These are phyloP conservation scores for Ciconia boyciana DNA, from an alignment of 2,113 vertebrate species.

Conservation along the genomic window DNA sequence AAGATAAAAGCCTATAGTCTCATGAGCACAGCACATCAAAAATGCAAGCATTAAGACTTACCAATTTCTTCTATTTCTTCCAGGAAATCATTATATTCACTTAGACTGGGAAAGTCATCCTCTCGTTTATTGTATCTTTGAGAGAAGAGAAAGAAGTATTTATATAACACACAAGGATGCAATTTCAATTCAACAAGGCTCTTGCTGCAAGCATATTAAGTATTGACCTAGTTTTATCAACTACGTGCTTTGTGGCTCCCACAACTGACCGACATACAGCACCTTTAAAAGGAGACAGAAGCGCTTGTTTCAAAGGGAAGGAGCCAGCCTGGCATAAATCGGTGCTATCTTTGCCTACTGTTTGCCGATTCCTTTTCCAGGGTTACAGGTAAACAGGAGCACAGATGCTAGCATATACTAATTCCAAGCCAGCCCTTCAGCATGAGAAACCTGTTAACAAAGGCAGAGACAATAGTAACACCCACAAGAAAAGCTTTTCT, in stretches of 20 bases:
- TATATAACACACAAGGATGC: not conserved
- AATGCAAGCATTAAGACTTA: slow-evolving; percentile 71
- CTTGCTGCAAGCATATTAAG: not conserved
- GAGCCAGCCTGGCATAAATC: not conserved
- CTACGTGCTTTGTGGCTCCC: not conserved
- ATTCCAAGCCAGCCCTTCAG: not conserved
- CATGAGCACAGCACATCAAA: slow-evolving; percentile 13
- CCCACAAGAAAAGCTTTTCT: not conserved
- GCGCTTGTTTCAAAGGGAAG: not conserved
- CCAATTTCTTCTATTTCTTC: slow-evolving; percentile 96
- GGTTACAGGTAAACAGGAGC: not conserved
- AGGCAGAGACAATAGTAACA: not conserved
- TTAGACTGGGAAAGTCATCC: slow-evolving; percentile 87
- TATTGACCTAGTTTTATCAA: not conserved
- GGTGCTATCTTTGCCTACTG: not conserved
- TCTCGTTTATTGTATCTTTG: slow-evolving; percentile 97
- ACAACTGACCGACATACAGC: not conserved
- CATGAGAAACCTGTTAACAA: not conserved
- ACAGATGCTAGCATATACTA: not conserved
- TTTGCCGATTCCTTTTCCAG: not conserved
- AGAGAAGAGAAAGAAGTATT: slow-evolving; percentile 38
- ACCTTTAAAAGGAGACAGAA: not conserved
- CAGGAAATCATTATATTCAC: slow-evolving; percentile 94
- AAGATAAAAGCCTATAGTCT: slow-evolving; percentile 46
- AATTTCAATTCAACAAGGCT: not conserved